These are phyloP conservation scores for Aulostomus chinensis DNA, from an alignment of 2,797 vertebrate species.

Conservation along the genomic window DNA sequence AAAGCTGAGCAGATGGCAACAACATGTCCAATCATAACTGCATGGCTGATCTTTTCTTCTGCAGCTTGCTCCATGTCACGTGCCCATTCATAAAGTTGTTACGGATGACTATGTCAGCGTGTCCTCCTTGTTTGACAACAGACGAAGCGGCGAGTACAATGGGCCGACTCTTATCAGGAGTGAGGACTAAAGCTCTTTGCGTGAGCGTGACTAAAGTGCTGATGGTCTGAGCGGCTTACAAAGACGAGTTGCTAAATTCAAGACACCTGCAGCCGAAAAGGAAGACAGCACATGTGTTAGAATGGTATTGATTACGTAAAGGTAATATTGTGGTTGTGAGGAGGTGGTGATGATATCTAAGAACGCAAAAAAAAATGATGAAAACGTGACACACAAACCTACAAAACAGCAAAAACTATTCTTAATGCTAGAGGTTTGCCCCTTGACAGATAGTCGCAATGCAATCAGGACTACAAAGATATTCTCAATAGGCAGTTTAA, in stretches of 20 bases:
- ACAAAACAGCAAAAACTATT: too few species aligned
- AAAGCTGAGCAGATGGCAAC: constrained; percentile 58
- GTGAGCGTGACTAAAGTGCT: constrained; percentile 70
- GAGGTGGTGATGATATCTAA: not conserved
- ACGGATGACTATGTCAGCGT: constrained; percentile 56
- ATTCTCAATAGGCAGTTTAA: constrained; percentile 51
- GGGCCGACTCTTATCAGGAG: constrained; percentile 48
- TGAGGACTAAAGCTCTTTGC: constrained; percentile 59
- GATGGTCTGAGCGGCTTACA: constrained; percentile 63
- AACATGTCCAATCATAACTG: constrained; percentile 38
- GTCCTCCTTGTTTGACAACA: constrained; percentile 26
- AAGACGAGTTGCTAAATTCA: constrained; percentile 51
- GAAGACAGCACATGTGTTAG: constrained; percentile 13
- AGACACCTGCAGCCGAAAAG: constrained; percentile 70
- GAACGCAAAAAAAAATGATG: not conserved
- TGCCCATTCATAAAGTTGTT: constrained; percentile 51
- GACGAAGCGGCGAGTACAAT: constrained; percentile 46
- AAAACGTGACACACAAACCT: too few species aligned
- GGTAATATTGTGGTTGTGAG: too few species aligned
- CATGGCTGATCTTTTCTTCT: constrained; percentile 38
- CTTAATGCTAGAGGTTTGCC: too few species aligned
- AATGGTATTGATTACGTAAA: not conserved
- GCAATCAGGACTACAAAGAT: constrained; percentile 32
- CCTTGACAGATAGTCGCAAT: too few species aligned
- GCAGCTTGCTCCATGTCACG: constrained; percentile 38